Percentiles rank a stretch among this genome's conserved stretches.
Evolutionary conservation across 1,140 invertebrate genomes (phyloP).

Genomic region (Eurosta solidaginis): DNA sequence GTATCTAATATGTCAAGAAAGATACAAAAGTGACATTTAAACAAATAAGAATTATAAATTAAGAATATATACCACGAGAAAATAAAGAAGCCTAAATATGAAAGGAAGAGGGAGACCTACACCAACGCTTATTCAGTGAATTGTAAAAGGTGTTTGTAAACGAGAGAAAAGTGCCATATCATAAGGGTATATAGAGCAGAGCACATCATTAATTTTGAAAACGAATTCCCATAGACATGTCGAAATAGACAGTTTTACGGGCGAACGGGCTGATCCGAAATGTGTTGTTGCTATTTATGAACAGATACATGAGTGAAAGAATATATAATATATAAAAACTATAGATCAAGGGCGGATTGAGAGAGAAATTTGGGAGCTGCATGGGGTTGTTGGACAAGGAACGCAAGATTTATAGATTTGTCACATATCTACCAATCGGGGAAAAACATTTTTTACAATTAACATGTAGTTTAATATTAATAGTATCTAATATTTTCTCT

Average conservation of each 20-base stretch:
- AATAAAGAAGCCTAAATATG: not conserved
- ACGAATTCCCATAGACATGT: conserved; percentile 21
- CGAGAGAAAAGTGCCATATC: not conserved
- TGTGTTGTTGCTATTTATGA: not conserved
- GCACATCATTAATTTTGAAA: conserved; percentile 53
- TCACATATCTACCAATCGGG: too few relatives aligned
- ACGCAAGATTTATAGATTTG: too few relatives aligned
- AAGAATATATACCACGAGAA: not conserved
- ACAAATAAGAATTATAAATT: conserved; percentile 9
- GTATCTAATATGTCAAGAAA: not conserved
- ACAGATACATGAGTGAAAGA: not conserved
- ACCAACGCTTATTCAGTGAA: conserved; percentile 43
- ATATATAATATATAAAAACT: too few relatives aligned
- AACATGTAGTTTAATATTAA: too few relatives aligned
- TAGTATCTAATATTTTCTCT: too few relatives aligned
- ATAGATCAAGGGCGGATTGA: too few relatives aligned
- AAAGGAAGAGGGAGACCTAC: conserved; percentile 46
- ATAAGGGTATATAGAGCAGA: conserved; percentile 49
- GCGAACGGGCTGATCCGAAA: not conserved
- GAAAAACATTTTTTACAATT: too few relatives aligned
- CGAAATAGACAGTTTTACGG: not conserved
- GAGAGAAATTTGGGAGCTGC: too few relatives aligned
- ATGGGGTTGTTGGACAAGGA: too few relatives aligned
- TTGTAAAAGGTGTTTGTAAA: not conserved
- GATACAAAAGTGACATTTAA: conserved; percentile 24